Evolutionary conservation across 1,140 invertebrate species (phyloP), one percentile per base, ranked within the genome.

Genomic region (Saccostrea echinata): DNA sequence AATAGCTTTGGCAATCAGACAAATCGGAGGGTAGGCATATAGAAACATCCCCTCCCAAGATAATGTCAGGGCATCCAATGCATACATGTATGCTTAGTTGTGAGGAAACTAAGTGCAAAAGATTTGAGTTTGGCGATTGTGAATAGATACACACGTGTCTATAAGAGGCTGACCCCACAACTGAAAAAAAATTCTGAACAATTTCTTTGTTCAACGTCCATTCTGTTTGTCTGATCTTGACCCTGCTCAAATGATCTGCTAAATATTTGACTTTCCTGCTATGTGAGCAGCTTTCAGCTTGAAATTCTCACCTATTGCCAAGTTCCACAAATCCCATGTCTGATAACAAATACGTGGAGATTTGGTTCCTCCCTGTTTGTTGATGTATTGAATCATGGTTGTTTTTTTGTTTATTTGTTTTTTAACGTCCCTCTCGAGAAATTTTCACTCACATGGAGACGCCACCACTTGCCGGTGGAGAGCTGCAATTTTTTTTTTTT

Each of bases 11-110:
- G 53, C 52, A 30, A 84, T 61, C 11, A 84, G 84, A 27, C 53
- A 57, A 12, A 84, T 84, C 53, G 84, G 84, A 11, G 84, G 53
- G 35, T 61, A 84, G n/a, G 84, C 84, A 84, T 84, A 55, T 12
- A 53, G 52, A 8, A 87, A 81, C 86, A 89, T 85, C 33, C 53
- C 84, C 21, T 87, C 35, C 83, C 86, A 89, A 18, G 43, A 18
- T 86, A 90, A 68, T 81, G 87, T 57, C 57, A 90, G 84, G 24
- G 88, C 88, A 88, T 90, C 86, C 55, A 86, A 27, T 30, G 90
- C 88, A 53, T 82, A n/a, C n/a, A n/a, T n/a, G n/a, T n/a, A 76
- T 33, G 90, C 88, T 64, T 86, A 51, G 9, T 84, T 86, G 43
- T 90, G 76, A 11, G 84, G 84, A 61, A 27, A 76, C 90, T 86